Percentiles rank a stretch among this genome's conserved stretches.
Evolutionary conservation across 1,140 invertebrate species (phyloP).

Genomic region (Laodelphax striatellus): DNA sequence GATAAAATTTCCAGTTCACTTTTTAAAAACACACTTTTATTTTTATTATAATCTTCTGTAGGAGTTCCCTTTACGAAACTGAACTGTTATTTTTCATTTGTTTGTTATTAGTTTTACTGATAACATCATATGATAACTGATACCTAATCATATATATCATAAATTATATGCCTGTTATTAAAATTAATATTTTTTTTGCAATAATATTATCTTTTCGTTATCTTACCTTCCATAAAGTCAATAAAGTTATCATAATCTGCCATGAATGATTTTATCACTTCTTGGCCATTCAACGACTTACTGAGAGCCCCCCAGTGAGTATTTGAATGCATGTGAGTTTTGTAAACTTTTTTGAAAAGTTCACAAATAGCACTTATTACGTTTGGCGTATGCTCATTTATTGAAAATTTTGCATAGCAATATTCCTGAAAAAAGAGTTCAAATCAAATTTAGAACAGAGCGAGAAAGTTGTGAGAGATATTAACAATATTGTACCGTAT

Average conservation of each 20-base stretch:
- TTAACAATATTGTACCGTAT: background rate
- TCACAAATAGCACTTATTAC: constrained; percentile 33
- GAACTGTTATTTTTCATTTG: too few species aligned
- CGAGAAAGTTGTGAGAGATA: background rate
- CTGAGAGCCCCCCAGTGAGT: constrained; percentile 41
- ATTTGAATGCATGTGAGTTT: constrained; percentile 32
- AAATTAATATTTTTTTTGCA: too few species aligned
- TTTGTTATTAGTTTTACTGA: too few species aligned
- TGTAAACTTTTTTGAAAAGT: constrained; percentile 35
- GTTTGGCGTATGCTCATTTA: constrained; percentile 29
- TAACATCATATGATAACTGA: too few species aligned
- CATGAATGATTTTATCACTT: constrained; percentile 39
- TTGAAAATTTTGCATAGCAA: constrained; percentile 32
- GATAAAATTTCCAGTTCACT: too few species aligned
- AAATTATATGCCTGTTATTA: too few species aligned
- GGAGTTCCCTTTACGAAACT: too few species aligned
- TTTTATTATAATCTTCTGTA: too few species aligned
- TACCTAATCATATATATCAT: too few species aligned
- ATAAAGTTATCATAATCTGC: constrained; percentile 40
- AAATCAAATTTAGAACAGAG: background rate
- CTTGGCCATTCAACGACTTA: constrained; percentile 33
- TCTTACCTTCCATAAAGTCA: constrained; percentile 38
- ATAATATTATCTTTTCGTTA: too few species aligned
- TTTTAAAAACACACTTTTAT: too few species aligned
- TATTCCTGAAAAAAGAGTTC: constrained; percentile 24